Evolutionary conservation across 92 coral and sea anemone genomes (phyloP).

Genomic region (Micromussa lordhowensis): DNA sequence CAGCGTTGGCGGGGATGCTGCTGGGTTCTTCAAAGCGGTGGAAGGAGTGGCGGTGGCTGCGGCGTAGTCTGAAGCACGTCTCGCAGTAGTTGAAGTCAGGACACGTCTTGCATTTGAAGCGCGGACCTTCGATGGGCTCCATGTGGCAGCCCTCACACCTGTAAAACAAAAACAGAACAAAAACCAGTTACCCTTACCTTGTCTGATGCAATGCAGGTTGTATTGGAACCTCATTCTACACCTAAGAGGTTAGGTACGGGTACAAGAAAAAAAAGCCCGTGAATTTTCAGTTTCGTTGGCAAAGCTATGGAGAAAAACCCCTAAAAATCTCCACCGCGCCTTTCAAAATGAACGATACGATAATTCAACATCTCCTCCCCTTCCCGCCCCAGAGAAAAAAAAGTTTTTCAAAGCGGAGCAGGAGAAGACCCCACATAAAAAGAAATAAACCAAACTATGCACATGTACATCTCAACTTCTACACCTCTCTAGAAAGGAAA

Average conservation of each 20-base stretch:
- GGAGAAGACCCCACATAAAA: no score
- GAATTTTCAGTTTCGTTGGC: background rate
- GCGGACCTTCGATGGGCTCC: slow-evolving; percentile 95
- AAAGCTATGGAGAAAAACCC: background rate
- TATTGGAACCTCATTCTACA: background rate
- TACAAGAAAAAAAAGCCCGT: background rate
- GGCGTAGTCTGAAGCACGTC: slow-evolving; percentile 94
- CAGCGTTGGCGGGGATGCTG: slow-evolving; percentile 89
- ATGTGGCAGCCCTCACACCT: slow-evolving; percentile 96
- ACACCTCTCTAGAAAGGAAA: no score
- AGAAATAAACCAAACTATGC: no score
- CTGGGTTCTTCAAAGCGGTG: slow-evolving; percentile 94
- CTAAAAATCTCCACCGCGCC: no score
- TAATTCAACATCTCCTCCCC: no score
- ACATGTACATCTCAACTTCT: no score
- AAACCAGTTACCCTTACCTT: background rate
- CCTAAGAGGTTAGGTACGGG: no score
- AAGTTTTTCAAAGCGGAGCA: no score
- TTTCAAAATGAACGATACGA: no score
- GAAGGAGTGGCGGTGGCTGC: slow-evolving; percentile 91
- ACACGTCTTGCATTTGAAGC: slow-evolving; percentile 94
- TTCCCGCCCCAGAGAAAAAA: no score
- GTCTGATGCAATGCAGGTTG: background rate
- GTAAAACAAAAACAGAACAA: background rate
- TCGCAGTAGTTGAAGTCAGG: slow-evolving; percentile 95